Evolutionary conservation across 2,797 vertebrate genomes (phyloP).

Genomic region (Pteronotus mesoamericanus): DNA sequence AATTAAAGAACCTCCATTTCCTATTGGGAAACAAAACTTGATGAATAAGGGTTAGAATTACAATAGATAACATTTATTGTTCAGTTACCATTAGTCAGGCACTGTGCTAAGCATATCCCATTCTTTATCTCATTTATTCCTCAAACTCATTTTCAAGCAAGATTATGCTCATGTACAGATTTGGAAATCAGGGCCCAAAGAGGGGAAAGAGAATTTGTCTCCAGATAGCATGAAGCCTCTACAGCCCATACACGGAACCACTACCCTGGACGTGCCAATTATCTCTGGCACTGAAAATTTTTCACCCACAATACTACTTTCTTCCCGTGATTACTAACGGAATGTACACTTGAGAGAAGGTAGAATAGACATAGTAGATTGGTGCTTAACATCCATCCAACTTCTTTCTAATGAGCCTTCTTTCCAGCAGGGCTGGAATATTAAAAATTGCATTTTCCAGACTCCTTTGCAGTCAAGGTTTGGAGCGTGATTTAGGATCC

Average conservation of each 20-base stretch:
- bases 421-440: neutral
- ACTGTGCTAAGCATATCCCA: neutral
- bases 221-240: neutral
- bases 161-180: neutral
- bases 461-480: neutral
- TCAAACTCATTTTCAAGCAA: neutral
- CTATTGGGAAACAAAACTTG: neutral
- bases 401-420: neutral
- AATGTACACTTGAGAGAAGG: neutral
- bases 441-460: neutral
- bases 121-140: neutral
- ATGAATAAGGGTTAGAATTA: neutral
- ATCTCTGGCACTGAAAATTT: neutral
- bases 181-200: neutral
- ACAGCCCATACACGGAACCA: neutral
- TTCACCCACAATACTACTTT: neutral
- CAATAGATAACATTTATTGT: neutral
- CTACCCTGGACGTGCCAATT: neutral
- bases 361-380: neutral
- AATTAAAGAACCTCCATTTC: conserved; percentile 8
- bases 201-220: neutral
- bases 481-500: neutral
- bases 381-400: neutral
- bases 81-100: neutral
- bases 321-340: neutral